Conservation (phyloP, 2,888 invertebrate species). For the Mantis religiosa region DNA sequence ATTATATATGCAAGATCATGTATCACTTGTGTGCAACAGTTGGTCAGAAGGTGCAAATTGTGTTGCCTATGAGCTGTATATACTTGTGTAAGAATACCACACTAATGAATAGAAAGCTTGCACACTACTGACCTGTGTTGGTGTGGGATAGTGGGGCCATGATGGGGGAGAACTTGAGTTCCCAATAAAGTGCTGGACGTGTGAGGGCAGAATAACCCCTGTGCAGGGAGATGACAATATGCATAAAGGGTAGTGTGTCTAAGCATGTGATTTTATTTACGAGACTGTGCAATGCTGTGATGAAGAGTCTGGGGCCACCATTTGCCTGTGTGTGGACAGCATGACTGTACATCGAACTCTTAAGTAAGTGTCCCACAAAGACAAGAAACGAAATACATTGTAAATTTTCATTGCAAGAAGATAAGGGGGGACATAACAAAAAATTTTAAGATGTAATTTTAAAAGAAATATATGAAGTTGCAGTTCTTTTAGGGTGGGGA, state of each 20-base stretch:
- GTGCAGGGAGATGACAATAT: not conserved
- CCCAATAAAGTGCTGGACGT: not conserved
- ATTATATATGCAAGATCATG: not conserved
- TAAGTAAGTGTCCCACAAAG: not conserved
- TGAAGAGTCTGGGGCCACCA: not conserved
- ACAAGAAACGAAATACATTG: constrained; percentile 4
- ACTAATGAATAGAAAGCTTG: not conserved
- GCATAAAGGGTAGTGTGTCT: not conserved
- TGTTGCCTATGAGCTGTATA: not conserved
- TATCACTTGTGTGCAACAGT: not conserved
- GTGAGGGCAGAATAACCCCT: not conserved
- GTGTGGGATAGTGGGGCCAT: not conserved
- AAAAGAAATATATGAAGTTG: not conserved
- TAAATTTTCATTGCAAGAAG: not conserved
- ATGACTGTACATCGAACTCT: not conserved
- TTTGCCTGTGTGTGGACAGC: not conserved
- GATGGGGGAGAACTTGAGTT: not conserved
- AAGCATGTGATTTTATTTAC: not conserved
- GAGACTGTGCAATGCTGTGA: not conserved
- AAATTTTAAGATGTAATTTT: constrained; percentile 17
- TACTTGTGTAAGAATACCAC: not conserved
- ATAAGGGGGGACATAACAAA: not conserved
- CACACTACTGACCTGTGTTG: not conserved
- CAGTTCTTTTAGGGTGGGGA: constrained; percentile 13
- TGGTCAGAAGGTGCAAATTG: not conserved